Base-by-base conservation (phyloP, 1,140 invertebrate genomes). In the Ericerus pela region DNA sequence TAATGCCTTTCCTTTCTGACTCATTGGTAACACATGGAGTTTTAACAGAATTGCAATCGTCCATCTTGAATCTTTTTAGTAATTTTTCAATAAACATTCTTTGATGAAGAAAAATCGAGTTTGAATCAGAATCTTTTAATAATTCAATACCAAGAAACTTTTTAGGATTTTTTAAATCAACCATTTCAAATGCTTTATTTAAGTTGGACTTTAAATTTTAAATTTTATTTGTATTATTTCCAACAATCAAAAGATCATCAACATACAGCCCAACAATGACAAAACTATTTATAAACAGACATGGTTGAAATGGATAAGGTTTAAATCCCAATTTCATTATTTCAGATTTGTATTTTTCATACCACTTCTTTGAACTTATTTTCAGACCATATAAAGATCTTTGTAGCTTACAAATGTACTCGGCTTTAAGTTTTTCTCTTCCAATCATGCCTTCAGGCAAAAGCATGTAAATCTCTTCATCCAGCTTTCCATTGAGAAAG, bases 231-330 rank as follows among this genome's bases (percentile, higher is more conserved):
- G 22, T 26, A 12, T 24, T 31, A 8, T 47, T 36, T n/a, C 53
- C 30, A 10, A 43, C n/a, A 14, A 59, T 22, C 3, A 59, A 14
- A 14, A 55, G 51, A 26, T 59, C 54, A 53, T 59, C 58, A 2
- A 59, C 58, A 29, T 53, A 31, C 4, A 53, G 16, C 2, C 18
- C 3, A 2, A 53, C 5, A 16, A 53, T 29, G 2, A 53, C 51
- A n/a, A n/a, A 28, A 11, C 16, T 28, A 3, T 27, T 12, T 6
- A 29, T 29, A 20, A 29, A 53, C 12, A 53, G 2, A 29, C 51
- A 53, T 29, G 27, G n/a, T n/a, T 47, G 18, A 30, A 24, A 24
- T 26, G 26, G 26, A 26, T 51, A 38, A 8, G 16, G 22, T 11
- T 29, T 56, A 12, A 56, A 52, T n/a, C n/a, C n/a, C n/a, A n/a